These are phyloP conservation scores for Brachyhypopomus gauderio DNA, from an alignment of 2,113 vertebrate genomes.

Conservation along the genomic window DNA sequence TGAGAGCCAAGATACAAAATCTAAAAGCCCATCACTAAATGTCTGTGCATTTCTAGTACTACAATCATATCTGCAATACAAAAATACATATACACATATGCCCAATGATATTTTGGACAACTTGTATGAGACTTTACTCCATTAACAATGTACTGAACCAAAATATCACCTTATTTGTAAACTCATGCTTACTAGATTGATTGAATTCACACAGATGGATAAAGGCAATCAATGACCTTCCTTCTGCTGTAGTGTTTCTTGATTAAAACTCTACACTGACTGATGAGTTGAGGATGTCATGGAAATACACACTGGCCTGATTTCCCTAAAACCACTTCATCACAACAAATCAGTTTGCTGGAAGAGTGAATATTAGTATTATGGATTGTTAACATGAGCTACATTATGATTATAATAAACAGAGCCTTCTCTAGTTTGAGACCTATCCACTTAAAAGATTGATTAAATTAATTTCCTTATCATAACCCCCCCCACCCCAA, in stretches of 20 bases:
- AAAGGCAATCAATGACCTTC: constrained; percentile 1
- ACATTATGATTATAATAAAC: neutral
- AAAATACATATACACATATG: neutral
- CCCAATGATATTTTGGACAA: neutral
- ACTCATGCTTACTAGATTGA: neutral
- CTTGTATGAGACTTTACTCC: neutral
- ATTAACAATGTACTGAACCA: neutral
- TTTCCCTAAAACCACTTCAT: neutral
- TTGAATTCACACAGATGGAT: constrained; percentile 1
- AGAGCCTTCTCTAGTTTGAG: neutral
- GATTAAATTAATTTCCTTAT: neutral
- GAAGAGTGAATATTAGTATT: neutral
- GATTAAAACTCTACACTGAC: constrained; percentile 6
- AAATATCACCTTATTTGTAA: neutral
- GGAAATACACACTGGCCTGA: no score
- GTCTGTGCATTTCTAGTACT: neutral
- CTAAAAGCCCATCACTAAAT: neutral
- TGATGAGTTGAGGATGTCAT: neutral
- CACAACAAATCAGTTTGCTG: neutral
- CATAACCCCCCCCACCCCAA: neutral
- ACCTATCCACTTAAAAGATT: neutral
- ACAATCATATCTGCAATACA: neutral
- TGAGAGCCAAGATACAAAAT: neutral
- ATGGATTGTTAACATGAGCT: neutral
- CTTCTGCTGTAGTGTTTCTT: neutral